Evolutionary conservation across 1,140 invertebrate genomes (phyloP).

Genomic region (Drosophila willistoni): DNA sequence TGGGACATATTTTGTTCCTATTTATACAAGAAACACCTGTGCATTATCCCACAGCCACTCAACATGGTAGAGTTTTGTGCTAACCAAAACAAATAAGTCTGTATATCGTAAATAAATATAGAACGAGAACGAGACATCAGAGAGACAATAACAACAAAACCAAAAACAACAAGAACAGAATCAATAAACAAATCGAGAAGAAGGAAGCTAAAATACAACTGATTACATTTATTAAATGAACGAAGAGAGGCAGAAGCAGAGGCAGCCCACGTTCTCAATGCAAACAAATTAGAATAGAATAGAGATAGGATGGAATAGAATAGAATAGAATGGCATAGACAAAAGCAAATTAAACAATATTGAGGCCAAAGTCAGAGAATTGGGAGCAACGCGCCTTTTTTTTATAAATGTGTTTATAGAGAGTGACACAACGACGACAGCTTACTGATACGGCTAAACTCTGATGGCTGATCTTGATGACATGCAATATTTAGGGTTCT

Average conservation of each 20-base stretch:
- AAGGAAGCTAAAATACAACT: conserved; percentile 32
- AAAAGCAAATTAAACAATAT: conserved; percentile 35
- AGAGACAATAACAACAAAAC: conserved; percentile 10
- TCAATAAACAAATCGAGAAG: conserved; percentile 52
- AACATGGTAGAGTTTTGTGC: background rate
- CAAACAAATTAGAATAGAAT: conserved; percentile 49
- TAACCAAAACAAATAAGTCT: conserved; percentile 16
- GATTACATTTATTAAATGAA: conserved; percentile 46
- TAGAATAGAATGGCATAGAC: conserved; percentile 13
- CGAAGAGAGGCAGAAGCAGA: background rate
- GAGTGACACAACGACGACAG: background rate
- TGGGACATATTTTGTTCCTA: background rate
- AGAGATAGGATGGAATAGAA: background rate
- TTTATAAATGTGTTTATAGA: background rate
- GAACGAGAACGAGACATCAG: conserved; percentile 16
- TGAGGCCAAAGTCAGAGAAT: conserved; percentile 67
- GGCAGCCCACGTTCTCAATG: conserved; percentile 6
- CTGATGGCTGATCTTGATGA: conserved; percentile 30
- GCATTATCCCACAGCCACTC: conserved; percentile 7
- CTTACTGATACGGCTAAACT: conserved; percentile 11
- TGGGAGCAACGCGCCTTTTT: conserved; percentile 19
- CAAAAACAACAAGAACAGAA: conserved; percentile 29
- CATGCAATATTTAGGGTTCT: conserved; percentile 29
- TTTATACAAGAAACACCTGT: conserved; percentile 1
- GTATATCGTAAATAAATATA: conserved; percentile 29